These are phyloP conservation scores for Trinorchestia longiramus DNA, from an alignment of 1,140 invertebrate species.

Conservation along the genomic window DNA sequence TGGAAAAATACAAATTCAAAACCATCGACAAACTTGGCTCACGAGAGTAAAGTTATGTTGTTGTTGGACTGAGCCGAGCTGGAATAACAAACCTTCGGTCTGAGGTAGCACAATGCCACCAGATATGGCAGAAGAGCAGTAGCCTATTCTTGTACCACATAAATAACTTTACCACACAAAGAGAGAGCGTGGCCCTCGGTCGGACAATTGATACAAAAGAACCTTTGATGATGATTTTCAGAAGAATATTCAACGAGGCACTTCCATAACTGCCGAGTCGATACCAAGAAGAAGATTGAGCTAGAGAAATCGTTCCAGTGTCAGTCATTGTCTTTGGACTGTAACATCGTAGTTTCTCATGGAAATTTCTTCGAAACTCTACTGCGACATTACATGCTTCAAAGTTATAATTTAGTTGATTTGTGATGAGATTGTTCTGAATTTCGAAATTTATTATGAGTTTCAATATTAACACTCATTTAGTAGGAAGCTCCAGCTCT, in stretches of 20 bases:
- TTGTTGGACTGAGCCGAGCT: neutral
- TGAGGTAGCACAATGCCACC: neutral
- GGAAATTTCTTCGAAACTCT: neutral
- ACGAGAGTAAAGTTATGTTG: neutral
- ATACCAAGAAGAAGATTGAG: neutral
- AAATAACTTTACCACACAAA: neutral
- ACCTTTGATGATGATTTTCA: neutral
- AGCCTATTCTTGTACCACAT: neutral
- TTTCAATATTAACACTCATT: too few species aligned
- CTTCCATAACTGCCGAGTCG: neutral
- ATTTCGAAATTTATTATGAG: too few species aligned
- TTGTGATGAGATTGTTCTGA: too few species aligned
- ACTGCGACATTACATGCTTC: neutral
- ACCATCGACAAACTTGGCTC: neutral
- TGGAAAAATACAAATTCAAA: neutral
- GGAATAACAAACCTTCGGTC: neutral
- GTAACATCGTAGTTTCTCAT: neutral
- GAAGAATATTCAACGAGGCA: neutral
- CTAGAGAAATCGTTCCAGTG: neutral
- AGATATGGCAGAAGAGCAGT: neutral
- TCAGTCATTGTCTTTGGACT: neutral
- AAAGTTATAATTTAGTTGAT: too few species aligned
- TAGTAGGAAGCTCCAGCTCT: too few species aligned
- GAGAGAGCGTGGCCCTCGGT: neutral
- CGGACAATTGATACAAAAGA: neutral